Base-by-base conservation (phyloP, 2,888 invertebrate species). In the Synergus japonicus region DNA sequence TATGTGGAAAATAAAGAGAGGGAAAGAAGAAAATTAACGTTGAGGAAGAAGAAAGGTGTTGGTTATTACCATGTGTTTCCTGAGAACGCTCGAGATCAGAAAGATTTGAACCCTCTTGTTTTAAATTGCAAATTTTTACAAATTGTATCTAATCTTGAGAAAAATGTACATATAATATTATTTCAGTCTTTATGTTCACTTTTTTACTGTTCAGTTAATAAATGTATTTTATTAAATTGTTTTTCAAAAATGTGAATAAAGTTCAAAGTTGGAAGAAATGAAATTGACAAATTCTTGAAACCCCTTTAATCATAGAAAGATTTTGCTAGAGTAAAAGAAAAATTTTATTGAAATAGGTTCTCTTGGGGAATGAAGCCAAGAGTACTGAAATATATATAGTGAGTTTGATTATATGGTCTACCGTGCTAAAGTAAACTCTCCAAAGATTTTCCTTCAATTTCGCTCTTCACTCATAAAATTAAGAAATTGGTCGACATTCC, bases 271-370 rank as follows among this genome's bases (percentile, higher is more conserved):
- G 43, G 18, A 18, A 43, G 18, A 43, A 65, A 65, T 15, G n/a
- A 43, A 41, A 65, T 66, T 66, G 66, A 18, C 43, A 66, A 66
- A n/a, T 43, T n/a, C 66, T 66, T 37, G n/a, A 44, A 66, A 44
- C 10, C 12, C 43, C 10, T 18, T 66, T 41, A n/a, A 12, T 9
- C 29, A 29, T 13, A 60, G 8, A 37, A 18, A 7, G 43, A 63
- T 66, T 18, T 0, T 77, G 64, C 12, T 22, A 10, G 2, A 49
- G 13, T 1, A 73, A 44, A 81, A 12, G 54, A 43, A 43, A 37
- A n/a, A 58, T 69, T 44, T 58, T 37, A n/a, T 49, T 29, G 46
- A 58, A 22, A 58, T 41, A 18, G 7, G 67, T 66, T 37, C 66
- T 66, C 66, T 44, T 37, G 66, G 66, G 66, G 10, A 66, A 66